These are phyloP conservation scores for Myotis yumanensis DNA, from an alignment of 2,113 vertebrate genomes.

Conservation along the genomic window DNA sequence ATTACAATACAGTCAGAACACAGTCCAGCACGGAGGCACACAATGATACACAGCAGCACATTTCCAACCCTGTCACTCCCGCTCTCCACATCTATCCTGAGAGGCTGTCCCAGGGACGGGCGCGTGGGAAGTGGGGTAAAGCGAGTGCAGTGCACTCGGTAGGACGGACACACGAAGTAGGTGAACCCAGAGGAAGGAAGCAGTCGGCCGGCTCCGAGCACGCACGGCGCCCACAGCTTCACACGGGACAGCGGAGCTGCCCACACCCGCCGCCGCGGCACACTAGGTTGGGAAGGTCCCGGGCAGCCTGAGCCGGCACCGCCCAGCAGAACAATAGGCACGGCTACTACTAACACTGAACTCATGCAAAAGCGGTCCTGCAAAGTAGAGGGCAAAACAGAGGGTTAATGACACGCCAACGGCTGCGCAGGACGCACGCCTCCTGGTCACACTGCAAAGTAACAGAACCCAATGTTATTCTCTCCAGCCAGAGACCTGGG, in stretches of 20 bases:
- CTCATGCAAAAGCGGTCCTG: constrained; percentile 83
- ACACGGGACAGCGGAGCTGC: constrained; percentile 69
- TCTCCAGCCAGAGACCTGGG: constrained; percentile 46
- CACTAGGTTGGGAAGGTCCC: constrained; percentile 81
- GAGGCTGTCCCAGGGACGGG: constrained; percentile 37
- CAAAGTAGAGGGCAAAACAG: constrained; percentile 76
- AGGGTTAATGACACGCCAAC: constrained; percentile 71
- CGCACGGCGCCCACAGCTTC: constrained; percentile 57
- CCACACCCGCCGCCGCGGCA: constrained; percentile 43
- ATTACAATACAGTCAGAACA: constrained; percentile 60
- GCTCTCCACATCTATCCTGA: constrained; percentile 77
- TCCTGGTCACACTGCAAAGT: constrained; percentile 56
- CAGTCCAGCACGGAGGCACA: constrained; percentile 72
- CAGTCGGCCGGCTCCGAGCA: constrained; percentile 66
- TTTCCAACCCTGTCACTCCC: constrained; percentile 58
- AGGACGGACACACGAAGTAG: constrained; percentile 48
- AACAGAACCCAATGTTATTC: constrained; percentile 44
- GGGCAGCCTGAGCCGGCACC: constrained; percentile 78
- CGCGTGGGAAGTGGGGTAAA: constrained; percentile 12
- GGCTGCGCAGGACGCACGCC: neutral
- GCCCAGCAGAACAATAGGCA: constrained; percentile 63
- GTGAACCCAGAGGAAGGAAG: constrained; percentile 70
- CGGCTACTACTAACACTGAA: constrained; percentile 84
- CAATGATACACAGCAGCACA: constrained; percentile 76
- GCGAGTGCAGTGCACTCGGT: neutral